Conservation (phyloP, 2,113 vertebrate genomes). For the Prolemur simus region DNA sequence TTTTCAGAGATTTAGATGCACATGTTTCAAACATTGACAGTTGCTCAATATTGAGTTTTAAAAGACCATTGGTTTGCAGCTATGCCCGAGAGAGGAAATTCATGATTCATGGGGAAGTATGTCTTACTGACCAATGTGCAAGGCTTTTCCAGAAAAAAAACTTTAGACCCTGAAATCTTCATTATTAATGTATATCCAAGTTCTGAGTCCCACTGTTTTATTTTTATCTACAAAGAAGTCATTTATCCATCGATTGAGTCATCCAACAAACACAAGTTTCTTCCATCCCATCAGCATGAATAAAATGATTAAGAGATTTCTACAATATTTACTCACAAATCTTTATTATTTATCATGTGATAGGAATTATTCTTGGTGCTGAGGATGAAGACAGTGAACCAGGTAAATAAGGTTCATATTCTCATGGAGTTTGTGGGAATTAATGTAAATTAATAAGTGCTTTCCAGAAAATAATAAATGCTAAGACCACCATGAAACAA, state of each 20-base stretch:
- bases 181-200: not conserved
- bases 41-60: constrained; percentile 28
- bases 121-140: not conserved
- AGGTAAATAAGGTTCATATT: not conserved
- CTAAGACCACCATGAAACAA: not conserved
- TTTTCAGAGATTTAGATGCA: constrained; percentile 26
- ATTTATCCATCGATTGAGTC: not conserved
- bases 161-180: not conserved
- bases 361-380: not conserved
- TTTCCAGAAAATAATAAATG: not conserved
- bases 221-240: not conserved
- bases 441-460: not conserved
- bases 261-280: not conserved
- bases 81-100: not conserved
- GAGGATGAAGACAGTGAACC: not conserved
- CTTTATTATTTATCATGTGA: not conserved
- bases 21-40: not conserved
- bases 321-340: not conserved
- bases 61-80: not conserved
- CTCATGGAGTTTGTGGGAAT: not conserved
- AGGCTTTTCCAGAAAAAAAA: not conserved
- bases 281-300: not conserved
- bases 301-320: not conserved
- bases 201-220: not conserved
- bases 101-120: not conserved